phyloP scores from a whole-genome alignment of 2,888 invertebrate species.

The Cremastobaeus sp. region DNA sequence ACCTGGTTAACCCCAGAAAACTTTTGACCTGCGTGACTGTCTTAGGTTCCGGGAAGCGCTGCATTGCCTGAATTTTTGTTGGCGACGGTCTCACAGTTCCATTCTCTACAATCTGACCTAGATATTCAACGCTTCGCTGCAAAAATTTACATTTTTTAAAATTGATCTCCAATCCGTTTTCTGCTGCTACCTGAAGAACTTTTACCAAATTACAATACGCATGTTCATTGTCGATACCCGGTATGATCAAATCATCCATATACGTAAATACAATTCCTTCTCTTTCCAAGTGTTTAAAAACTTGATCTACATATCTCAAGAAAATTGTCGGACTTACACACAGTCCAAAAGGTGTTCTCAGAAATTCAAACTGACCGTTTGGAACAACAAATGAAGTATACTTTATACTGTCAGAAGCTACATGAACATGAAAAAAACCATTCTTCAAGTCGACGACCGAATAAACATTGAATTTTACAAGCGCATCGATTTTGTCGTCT shows the following conservation, averaged over 20 bases:
- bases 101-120: slow-evolving; percentile 67
- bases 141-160: slow-evolving; percentile 55
- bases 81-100: slow-evolving; percentile 65
- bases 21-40: slow-evolving; percentile 65
- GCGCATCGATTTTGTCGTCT: slow-evolving; percentile 10
- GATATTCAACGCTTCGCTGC: slow-evolving; percentile 54
- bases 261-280: slow-evolving; percentile 16
- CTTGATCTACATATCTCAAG: slow-evolving; percentile 2
- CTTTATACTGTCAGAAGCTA: background rate
- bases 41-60: slow-evolving; percentile 20
- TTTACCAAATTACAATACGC: slow-evolving; percentile 1
- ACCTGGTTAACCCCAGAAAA: slow-evolving; percentile 70
- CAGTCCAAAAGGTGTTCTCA: slow-evolving; percentile 10
- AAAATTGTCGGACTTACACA: slow-evolving; percentile 14
- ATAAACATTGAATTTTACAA: background rate
- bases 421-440: slow-evolving; percentile 15
- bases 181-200: slow-evolving; percentile 9
- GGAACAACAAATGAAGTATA: slow-evolving; percentile 12
- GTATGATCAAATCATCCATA: slow-evolving; percentile 51
- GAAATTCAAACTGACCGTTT: slow-evolving; percentile 21
- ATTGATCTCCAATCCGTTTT: slow-evolving; percentile 50
- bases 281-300: slow-evolving; percentile 10
- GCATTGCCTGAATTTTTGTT: slow-evolving; percentile 65
- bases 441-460: slow-evolving; percentile 17
- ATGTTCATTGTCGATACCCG: slow-evolving; percentile 13